Percentiles rank a stretch among this genome's conserved stretches.
Conservation (phyloP, 2,888 invertebrate genomes). For the Trissolcus japonicus region DNA sequence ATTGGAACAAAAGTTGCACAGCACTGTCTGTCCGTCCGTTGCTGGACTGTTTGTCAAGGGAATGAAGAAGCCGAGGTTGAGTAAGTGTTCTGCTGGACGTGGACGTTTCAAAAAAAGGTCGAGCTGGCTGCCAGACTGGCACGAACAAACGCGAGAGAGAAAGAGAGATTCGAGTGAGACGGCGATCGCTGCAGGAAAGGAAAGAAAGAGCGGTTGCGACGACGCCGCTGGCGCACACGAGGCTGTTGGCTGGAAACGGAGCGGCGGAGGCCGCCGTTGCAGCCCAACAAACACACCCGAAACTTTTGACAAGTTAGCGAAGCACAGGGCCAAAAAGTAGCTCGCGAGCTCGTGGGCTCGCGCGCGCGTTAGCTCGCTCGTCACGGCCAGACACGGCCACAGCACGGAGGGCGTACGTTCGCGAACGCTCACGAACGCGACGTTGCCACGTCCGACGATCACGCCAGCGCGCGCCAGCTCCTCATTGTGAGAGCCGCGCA, state of each 20-base stretch:
- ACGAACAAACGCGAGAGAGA: conserved; percentile 6
- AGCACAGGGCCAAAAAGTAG: too few species aligned
- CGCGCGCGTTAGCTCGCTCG: conserved; percentile 6
- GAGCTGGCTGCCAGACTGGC: conserved; percentile 2
- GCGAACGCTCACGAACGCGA: conserved; percentile 30
- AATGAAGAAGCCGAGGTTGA: too few species aligned
- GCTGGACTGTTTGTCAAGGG: too few species aligned
- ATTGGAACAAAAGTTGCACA: too few species aligned
- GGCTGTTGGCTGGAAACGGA: not conserved
- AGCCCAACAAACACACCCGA: not conserved
- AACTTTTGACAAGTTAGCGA: not conserved
- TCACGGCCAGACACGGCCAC: conserved; percentile 34
- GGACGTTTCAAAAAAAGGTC: not conserved
- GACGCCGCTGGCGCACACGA: conserved; percentile 9
- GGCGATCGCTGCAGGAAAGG: not conserved
- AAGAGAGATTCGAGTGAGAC: conserved; percentile 4
- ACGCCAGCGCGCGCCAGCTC: conserved; percentile 2
- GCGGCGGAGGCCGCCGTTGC: not conserved
- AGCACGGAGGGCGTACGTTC: conserved; percentile 37
- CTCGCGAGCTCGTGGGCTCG: conserved; percentile 1
- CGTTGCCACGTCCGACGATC: conserved; percentile 25
- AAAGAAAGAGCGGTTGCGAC: conserved; percentile 14
- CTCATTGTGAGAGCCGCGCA: not conserved
- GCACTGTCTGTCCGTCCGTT: too few species aligned
- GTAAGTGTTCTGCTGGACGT: too few species aligned